Percentiles rank a stretch among this genome's conserved stretches.
These are phyloP conservation scores for Pteria penguin DNA, from an alignment of 2,888 invertebrate species.

Conservation along the genomic window DNA sequence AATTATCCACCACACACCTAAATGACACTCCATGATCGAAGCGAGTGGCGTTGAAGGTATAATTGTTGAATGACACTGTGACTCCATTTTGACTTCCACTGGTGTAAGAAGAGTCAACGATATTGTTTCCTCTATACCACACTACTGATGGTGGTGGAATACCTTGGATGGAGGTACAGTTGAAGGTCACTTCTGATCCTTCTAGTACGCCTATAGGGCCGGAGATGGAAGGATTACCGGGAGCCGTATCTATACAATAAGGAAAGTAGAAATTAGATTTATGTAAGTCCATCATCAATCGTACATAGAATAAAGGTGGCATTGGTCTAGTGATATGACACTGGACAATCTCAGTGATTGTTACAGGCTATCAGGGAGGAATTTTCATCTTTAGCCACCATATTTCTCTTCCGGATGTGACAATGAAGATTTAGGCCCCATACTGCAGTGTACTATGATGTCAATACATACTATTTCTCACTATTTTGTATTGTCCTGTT, in stretches of 20 bases:
- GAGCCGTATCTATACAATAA: too few relatives aligned
- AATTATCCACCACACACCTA: conserved; percentile 19
- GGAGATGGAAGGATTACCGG: neutral
- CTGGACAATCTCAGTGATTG: too few relatives aligned
- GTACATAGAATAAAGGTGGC: too few relatives aligned
- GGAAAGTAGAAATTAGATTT: too few relatives aligned
- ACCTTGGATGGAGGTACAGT: conserved; percentile 10
- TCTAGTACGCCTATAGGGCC: neutral
- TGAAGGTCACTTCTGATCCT: conserved; percentile 6
- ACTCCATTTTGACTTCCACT: neutral
- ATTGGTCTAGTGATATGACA: too few relatives aligned
- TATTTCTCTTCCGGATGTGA: too few relatives aligned
- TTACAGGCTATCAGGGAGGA: too few relatives aligned
- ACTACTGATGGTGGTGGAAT: conserved; percentile 22
- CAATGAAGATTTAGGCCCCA: too few relatives aligned
- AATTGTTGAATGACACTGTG: neutral
- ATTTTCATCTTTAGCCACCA: neutral
- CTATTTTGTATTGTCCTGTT: too few relatives aligned
- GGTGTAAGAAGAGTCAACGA: conserved; percentile 10
- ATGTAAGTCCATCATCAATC: too few relatives aligned
- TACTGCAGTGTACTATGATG: too few relatives aligned
- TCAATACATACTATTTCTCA: too few relatives aligned
- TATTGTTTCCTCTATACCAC: conserved; percentile 12
- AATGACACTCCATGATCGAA: conserved; percentile 11
- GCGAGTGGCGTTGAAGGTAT: conserved; percentile 6